Base-by-base conservation (phyloP, 2,888 invertebrate genomes). In the Athalia rosae region DNA sequence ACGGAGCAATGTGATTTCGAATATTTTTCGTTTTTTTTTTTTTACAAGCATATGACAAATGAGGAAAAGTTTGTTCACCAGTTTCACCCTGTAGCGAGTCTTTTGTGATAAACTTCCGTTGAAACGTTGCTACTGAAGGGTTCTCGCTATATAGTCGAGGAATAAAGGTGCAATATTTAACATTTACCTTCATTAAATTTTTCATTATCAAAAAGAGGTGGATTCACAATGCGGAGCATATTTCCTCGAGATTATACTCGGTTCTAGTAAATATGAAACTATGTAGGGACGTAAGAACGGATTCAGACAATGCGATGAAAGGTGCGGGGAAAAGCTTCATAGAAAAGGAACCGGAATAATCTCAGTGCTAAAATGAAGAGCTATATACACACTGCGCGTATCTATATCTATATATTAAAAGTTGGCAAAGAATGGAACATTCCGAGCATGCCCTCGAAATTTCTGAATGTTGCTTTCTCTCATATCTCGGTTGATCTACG, bases 31-130 rank as follows among this genome's bases (percentile, higher is more conserved):
- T n/a, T 28, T 28, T 2, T 28, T 28, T 28, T 0, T 28, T 28
- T 2, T 28, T 28, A 28, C 28, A 28, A 28, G 28, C 28, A 41
- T 67, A 67, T 67, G 67, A 50, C 67, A 67, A 67, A 48, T 53
- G 50, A 11, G 50, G 50, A 2, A 53, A 67, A 28, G 15, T 41
- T 41, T 63, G 28, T 28, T 53, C 53, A 48, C 28, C 15, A 15
- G 15, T 67, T 67, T 28, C n/a, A 67, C 53, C 67, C 50, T 28
- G 4, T 15, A 66, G 50, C 50, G 6, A 8, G 67, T 15, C n/a
- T 48, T n/a, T 48, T 28, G 41, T 15, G 50, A 67, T 67, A 50
- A 67, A 67, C 66, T 53, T 53, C 67, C 67, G 28, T 53, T 3
- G 11, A 28, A 7, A n/a, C 6, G 28, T 62, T 43, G 62, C 8